Percentiles rank a stretch among this genome's conserved stretches.
phyloP scores from a whole-genome alignment of 2,113 vertebrate genomes.

The Ramphastos sulfuratus region DNA sequence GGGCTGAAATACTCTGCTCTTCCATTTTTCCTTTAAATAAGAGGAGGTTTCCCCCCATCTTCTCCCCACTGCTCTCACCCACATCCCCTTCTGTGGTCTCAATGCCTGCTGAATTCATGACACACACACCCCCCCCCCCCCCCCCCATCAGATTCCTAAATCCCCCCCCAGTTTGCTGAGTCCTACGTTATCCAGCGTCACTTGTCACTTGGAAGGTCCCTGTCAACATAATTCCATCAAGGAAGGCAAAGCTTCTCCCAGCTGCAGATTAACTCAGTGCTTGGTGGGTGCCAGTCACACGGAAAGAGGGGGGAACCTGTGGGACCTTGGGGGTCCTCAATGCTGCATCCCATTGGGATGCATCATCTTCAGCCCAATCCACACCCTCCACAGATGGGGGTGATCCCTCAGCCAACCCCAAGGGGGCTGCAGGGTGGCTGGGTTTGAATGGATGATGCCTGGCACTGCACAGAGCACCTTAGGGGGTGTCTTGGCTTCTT shows the following conservation, averaged over 20 bases:
- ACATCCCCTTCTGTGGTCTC: not conserved
- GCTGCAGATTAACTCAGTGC: not conserved
- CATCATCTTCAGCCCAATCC: not conserved
- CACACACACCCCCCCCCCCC: no score
- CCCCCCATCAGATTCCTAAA: not conserved
- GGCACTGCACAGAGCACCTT: fast-evolving
- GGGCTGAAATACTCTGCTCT: not conserved
- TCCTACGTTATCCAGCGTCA: not conserved
- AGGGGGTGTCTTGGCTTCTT: not conserved
- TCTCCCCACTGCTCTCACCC: not conserved
- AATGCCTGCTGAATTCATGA: not conserved
- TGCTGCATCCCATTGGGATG: fast-evolving
- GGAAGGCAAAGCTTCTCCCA: not conserved
- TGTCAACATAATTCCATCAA: not conserved
- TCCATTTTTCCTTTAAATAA: not conserved
- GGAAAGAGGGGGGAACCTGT: not conserved
- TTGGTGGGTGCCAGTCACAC: fast-evolving
- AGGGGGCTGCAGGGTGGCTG: no score
- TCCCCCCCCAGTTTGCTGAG: not conserved
- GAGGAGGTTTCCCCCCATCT: not conserved
- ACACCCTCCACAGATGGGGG: fast-evolving
- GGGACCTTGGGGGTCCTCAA: not conserved
- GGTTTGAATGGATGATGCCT: not conserved
- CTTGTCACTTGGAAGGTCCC: not conserved
- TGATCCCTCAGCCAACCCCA: fast-evolving